phyloP scores from a whole-genome alignment of 2,797 vertebrate genomes.

The Aviceda cuculoides region DNA sequence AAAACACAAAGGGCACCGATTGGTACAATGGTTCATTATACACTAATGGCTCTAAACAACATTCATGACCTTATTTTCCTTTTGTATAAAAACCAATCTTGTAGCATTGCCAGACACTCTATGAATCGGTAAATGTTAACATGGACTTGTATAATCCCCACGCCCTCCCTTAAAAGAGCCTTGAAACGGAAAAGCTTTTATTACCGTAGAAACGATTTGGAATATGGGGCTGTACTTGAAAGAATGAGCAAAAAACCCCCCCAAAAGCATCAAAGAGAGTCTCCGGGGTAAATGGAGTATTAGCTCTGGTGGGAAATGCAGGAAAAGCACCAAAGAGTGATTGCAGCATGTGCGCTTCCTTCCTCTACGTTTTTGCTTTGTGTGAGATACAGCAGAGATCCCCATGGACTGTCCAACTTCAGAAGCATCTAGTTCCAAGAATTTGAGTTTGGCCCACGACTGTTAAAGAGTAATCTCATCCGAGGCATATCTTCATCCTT shows the following conservation, averaged over 20 bases:
- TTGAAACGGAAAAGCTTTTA: neutral
- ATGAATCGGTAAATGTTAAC: neutral
- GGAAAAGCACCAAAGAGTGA: neutral
- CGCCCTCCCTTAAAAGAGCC: neutral
- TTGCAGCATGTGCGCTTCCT: neutral
- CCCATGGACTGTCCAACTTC: neutral
- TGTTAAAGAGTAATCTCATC: neutral
- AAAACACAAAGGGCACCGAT: constrained; percentile 36
- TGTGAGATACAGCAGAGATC: neutral
- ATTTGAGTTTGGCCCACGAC: neutral
- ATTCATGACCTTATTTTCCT: neutral
- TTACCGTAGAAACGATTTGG: neutral
- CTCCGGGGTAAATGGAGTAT: neutral
- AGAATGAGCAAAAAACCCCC: neutral
- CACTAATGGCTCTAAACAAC: neutral
- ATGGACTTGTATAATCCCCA: neutral
- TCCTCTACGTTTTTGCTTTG: neutral
- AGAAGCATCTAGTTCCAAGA: neutral
- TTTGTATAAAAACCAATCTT: neutral
- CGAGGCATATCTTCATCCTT: neutral
- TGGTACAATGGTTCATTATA: neutral
- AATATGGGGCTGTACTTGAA: neutral
- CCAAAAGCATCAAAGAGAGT: neutral
- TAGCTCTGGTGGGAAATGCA: neutral
- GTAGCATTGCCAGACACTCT: neutral